phyloP scores from a whole-genome alignment of 2,888 invertebrate genomes.

The Agonopterix arenella region DNA sequence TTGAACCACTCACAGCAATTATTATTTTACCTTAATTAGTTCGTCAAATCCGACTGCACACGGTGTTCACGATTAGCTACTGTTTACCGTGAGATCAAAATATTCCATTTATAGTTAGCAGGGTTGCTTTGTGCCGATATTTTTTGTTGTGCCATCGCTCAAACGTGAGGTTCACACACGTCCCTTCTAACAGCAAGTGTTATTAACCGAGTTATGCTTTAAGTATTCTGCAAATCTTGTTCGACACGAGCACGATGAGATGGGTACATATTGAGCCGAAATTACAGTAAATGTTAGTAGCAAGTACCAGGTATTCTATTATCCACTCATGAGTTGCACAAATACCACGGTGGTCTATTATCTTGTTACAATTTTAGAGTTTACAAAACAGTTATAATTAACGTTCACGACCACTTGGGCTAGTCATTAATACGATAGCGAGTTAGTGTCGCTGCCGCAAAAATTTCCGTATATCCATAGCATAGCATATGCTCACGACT shows the following conservation, averaged over 20 bases:
- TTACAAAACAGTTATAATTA: constrained; percentile 6
- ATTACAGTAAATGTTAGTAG: constrained; percentile 49
- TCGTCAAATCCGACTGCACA: constrained; percentile 41
- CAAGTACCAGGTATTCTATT: constrained; percentile 19
- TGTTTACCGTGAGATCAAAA: constrained; percentile 54
- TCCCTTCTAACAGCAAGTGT: constrained; percentile 41
- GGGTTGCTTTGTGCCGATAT: constrained; percentile 54
- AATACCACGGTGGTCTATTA: constrained; percentile 33
- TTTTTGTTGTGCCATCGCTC: constrained; percentile 64
- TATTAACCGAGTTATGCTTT: constrained; percentile 44
- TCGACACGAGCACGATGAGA: constrained; percentile 40
- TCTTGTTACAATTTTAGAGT: constrained; percentile 9
- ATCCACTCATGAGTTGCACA: constrained; percentile 42
- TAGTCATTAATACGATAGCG: too few species aligned
- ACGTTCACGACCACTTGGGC: too few species aligned
- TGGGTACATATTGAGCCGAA: constrained; percentile 45
- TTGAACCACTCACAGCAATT: constrained; percentile 3
- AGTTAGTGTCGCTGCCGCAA: too few species aligned
- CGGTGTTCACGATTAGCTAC: constrained; percentile 46
- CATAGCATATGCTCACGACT: too few species aligned
- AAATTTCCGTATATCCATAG: too few species aligned
- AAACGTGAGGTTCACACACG: constrained; percentile 61
- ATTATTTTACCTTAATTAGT: constrained; percentile 24
- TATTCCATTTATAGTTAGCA: constrained; percentile 66
- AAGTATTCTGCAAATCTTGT: constrained; percentile 33